These are phyloP conservation scores for Ornithoptera priamus DNA, from an alignment of 2,888 invertebrate genomes.

Conservation along the genomic window DNA sequence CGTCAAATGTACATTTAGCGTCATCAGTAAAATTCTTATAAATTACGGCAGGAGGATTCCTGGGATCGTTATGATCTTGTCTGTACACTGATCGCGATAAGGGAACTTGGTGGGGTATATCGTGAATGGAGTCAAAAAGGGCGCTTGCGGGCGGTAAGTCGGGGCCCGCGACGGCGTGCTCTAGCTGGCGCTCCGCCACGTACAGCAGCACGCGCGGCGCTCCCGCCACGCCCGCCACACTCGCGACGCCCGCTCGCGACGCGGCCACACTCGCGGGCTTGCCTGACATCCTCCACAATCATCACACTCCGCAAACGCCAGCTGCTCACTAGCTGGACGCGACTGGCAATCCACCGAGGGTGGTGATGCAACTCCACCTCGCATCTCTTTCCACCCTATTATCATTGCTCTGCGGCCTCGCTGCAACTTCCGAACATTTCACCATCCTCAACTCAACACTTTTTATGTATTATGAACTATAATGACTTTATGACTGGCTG, in stretches of 20 bases:
- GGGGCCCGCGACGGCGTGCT: constrained; percentile 69
- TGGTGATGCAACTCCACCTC: constrained; percentile 55
- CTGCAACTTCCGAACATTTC: constrained; percentile 50
- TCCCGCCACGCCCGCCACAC: constrained; percentile 71
- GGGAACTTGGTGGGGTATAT: constrained; percentile 52
- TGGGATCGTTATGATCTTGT: constrained; percentile 52
- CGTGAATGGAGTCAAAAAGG: constrained; percentile 53
- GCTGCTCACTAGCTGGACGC: constrained; percentile 70
- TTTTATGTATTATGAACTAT: constrained; percentile 55
- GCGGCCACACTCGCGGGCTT: constrained; percentile 86
- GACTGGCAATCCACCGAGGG: constrained; percentile 56
- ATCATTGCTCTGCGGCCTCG: constrained; percentile 68
- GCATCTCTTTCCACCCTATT: constrained; percentile 64
- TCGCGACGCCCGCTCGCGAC: constrained; percentile 75
- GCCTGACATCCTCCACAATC: constrained; percentile 87
- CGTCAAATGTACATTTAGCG: constrained; percentile 51
- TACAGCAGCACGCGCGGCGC: constrained; percentile 77
- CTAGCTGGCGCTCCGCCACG: constrained; percentile 78
- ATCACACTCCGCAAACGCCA: constrained; percentile 81
- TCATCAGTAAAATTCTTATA: constrained; percentile 62
- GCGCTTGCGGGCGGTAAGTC: constrained; percentile 51
- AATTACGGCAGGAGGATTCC: constrained; percentile 47
- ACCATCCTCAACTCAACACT: constrained; percentile 65
- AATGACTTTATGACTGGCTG: constrained; percentile 64
- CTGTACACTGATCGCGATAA: constrained; percentile 53